Percentiles rank a stretch among this genome's conserved stretches.
phyloP scores from a whole-genome alignment of 2,113 vertebrate genomes.

The Oryctolagus cuniculus region DNA sequence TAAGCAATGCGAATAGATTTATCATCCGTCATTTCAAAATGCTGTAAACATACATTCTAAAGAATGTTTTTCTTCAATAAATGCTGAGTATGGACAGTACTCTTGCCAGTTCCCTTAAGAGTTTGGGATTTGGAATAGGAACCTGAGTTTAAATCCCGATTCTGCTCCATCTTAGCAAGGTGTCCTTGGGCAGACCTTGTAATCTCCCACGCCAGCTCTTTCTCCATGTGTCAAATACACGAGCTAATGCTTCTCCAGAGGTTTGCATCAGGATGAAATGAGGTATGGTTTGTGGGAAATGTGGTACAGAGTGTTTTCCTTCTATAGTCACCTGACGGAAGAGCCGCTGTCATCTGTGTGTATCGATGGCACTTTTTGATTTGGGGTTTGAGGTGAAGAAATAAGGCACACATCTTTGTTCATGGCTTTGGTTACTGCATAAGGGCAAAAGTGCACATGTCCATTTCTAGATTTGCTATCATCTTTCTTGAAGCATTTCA shows the following conservation, averaged over 20 bases:
- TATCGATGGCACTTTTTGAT: not conserved
- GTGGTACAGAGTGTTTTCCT: not conserved
- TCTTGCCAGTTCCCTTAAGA: not conserved
- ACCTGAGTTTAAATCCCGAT: not conserved
- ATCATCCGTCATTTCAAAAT: conserved; percentile 13
- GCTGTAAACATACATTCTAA: not conserved
- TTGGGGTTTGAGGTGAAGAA: not conserved
- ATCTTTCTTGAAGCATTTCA: not conserved
- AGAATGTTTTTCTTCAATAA: not conserved
- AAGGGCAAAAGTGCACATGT: not conserved
- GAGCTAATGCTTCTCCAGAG: not conserved
- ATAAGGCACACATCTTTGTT: not conserved
- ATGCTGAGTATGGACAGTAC: not conserved
- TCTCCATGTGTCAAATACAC: not conserved
- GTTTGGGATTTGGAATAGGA: not conserved
- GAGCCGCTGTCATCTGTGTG: not conserved
- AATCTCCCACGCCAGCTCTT: not conserved
- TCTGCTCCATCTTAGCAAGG: not conserved
- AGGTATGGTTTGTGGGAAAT: not conserved
- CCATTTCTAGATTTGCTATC: not conserved
- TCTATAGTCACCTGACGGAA: not conserved
- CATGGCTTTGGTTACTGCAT: not conserved
- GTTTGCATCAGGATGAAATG: not conserved
- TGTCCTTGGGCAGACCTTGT: not conserved
- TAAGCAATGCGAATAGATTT: not conserved